Evolutionary conservation across 1,140 invertebrate species (phyloP), one percentile per base, ranked within the genome.

Genomic region (Pseudomyrmex sp.): DNA sequence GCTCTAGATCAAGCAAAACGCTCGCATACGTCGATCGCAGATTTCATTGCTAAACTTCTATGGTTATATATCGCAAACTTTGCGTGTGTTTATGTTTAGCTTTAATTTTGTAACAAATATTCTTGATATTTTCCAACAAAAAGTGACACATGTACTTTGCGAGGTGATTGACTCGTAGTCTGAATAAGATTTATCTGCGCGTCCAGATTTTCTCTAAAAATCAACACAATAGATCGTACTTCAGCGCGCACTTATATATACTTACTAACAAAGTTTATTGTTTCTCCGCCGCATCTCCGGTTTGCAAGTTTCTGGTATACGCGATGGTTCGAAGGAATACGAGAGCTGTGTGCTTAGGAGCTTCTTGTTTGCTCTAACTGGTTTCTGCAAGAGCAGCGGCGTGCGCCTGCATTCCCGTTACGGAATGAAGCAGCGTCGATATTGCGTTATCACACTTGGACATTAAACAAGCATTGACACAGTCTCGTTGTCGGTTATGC

Each of bases 1-100:
- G 87, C 73, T 72, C 82, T 68, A 80, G 88, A 88, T 89, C 88
- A 89, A 85, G 62, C 85, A 75, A 85, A 77, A 77, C 86, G 58
- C 79, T 82, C 59, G 73, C 59, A 72, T 59, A 72, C 68, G 85
- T 85, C 87, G 85, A 66, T 86, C 63, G 88, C 84, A 83, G 66
- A 89, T 89, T 82, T 88, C 77, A 50, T 56, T 20, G 23, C 44
- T 44, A 50, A 63, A 10, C 44, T 80, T 61, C 59, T 63, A 46
- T 35, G 5, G 8, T 79, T 23, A 15, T 35, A 44, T 35, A 18
- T 59, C 44, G 13, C 20, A 50, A 80, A 12, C n/a, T 77, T 66
- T 7, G 23, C 54, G 5, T 4, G 9, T 52, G 12, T 62, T 46
- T 10, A 75, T 10, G 3, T 20, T 69, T 56, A 46, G 23, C 35